Evolutionary conservation across 1,140 invertebrate genomes (phyloP).

Genomic region (Solenopsis fugax): DNA sequence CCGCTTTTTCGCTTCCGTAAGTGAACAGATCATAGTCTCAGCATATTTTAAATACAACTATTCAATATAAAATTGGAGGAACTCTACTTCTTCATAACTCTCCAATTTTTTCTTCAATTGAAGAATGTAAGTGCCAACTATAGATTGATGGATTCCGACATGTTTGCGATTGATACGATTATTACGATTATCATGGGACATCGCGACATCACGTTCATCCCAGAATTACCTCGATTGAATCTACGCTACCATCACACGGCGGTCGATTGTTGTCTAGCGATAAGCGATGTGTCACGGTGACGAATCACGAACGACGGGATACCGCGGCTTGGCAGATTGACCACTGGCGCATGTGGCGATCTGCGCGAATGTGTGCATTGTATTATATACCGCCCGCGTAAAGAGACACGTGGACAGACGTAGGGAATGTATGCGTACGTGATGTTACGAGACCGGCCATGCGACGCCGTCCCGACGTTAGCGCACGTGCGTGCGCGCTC

Average conservation of each 20-base stretch:
- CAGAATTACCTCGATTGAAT: conserved; percentile 29
- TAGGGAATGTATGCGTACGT: conserved; percentile 14
- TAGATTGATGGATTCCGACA: background rate
- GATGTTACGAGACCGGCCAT: conserved; percentile 41
- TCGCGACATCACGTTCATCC: background rate
- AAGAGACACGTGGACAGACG: conserved; percentile 37
- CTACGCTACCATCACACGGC: background rate
- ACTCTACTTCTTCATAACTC: background rate
- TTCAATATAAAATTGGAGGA: background rate
- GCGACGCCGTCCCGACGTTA: conserved; percentile 19
- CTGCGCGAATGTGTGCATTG: conserved; percentile 30
- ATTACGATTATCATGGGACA: background rate
- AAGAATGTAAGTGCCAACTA: background rate
- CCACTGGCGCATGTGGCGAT: background rate
- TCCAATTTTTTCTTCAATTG: background rate
- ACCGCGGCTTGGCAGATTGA: conserved; percentile 33
- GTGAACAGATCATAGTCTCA: background rate
- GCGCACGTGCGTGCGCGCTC: background rate
- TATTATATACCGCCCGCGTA: conserved; percentile 1
- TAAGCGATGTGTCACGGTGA: conserved; percentile 34
- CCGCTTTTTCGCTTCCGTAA: background rate
- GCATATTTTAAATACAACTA: background rate
- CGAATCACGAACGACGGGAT: conserved; percentile 20
- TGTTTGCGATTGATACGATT: background rate
- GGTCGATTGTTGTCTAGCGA: conserved; percentile 27